These are phyloP conservation scores for Danio rerio DNA, from an alignment of 2,113 vertebrate species.

Conservation along the genomic window DNA sequence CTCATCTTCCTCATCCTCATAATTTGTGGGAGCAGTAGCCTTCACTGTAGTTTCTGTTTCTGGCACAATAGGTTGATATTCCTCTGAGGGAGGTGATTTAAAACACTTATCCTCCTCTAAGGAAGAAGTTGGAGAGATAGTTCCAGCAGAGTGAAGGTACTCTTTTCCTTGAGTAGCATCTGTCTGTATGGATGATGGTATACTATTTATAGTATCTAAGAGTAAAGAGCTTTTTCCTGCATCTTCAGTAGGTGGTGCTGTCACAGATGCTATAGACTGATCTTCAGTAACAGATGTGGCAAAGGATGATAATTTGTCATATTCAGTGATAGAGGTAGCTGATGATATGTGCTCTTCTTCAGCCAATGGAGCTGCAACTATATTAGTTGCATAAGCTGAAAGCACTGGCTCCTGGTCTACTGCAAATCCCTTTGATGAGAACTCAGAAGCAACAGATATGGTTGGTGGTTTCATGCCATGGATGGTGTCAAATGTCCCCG, in stretches of 20 bases:
- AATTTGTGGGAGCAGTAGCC: constrained; percentile 66
- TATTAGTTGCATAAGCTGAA: constrained; percentile 84
- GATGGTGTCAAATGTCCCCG: constrained; percentile 83
- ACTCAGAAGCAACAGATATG: constrained; percentile 66
- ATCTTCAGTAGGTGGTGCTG: constrained; percentile 92
- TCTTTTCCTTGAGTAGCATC: constrained; percentile 92
- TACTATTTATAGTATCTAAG: constrained; percentile 88
- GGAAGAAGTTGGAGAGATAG: constrained; percentile 96
- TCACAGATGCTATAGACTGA: constrained; percentile 91
- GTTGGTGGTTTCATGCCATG: constrained; percentile 78
- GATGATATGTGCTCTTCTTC: constrained; percentile 98
- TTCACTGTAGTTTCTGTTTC: constrained; percentile 78
- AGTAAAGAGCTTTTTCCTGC: constrained; percentile 88
- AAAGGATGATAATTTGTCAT: constrained; percentile 96
- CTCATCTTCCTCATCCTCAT: constrained; percentile 84
- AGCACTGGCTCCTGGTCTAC: constrained; percentile 80
- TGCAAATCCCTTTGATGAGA: constrained; percentile 78
- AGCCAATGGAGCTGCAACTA: constrained; percentile 91
- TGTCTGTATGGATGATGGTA: constrained; percentile 83
- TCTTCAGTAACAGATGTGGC: constrained; percentile 95
- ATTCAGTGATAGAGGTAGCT: constrained; percentile 96
- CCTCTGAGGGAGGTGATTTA: constrained; percentile 93
- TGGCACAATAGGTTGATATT: constrained; percentile 80
- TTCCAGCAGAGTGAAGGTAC: constrained; percentile 93
- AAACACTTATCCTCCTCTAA: constrained; percentile 97